These are phyloP conservation scores for Tapirus terrestris DNA, from an alignment of 2,113 vertebrate genomes.

Conservation along the genomic window DNA sequence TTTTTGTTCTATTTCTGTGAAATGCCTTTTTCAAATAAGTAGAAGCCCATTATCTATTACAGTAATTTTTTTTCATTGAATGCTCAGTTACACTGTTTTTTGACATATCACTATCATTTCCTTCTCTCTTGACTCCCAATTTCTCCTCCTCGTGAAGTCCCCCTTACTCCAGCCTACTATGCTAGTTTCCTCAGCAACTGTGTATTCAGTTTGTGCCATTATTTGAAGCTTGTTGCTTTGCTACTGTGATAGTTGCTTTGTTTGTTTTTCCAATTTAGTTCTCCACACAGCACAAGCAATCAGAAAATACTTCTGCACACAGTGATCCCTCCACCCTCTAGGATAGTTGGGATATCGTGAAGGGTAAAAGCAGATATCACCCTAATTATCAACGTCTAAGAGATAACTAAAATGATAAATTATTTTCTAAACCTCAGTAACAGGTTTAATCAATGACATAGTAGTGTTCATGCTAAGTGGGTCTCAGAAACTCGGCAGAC, in stretches of 20 bases:
- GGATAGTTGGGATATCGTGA: neutral
- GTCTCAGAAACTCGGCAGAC: constrained; percentile 9
- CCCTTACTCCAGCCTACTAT: neutral
- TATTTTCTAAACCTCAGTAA: constrained; percentile 53
- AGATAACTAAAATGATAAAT: constrained; percentile 18
- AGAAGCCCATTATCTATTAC: neutral
- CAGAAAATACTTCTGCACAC: neutral
- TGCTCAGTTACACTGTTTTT: neutral
- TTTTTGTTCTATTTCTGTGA: too few species aligned
- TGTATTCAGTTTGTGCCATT: neutral
- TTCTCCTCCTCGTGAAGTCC: neutral
- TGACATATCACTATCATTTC: neutral
- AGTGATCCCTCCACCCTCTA: neutral
- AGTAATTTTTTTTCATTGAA: neutral
- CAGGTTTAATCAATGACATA: neutral
- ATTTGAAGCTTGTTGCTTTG: neutral
- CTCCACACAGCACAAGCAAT: neutral
- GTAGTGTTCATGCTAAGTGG: neutral
- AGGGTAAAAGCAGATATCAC: neutral
- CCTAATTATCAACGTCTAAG: constrained; percentile 45
- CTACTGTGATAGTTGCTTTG: neutral
- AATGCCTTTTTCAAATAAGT: neutral
- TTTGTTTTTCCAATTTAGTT: neutral
- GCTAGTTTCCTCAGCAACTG: neutral
- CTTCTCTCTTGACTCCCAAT: neutral